Evolutionary conservation across 2,888 invertebrate genomes (phyloP).

Genomic region (Sinelater perroti): DNA sequence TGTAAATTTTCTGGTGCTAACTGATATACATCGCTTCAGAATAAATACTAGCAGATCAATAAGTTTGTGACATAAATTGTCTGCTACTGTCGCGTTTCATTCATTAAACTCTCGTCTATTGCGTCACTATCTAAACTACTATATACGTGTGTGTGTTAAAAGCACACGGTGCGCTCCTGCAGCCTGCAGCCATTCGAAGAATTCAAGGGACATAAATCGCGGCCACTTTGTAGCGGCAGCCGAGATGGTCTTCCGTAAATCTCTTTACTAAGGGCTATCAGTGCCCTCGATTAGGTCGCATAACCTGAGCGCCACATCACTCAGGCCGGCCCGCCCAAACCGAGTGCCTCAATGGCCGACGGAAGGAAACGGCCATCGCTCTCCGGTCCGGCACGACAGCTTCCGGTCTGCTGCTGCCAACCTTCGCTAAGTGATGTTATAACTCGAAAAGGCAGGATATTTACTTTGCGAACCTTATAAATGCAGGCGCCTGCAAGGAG

Average conservation of each 20-base stretch:
- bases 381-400: conserved; percentile 49
- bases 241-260: conserved; percentile 21
- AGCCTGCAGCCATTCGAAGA: no score
- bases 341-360: conserved; percentile 47
- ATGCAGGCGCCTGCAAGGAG: neutral
- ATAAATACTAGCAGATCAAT: no score
- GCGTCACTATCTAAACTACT: no score
- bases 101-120: no score
- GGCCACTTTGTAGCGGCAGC: conserved; percentile 9
- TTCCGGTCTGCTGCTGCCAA: conserved; percentile 46
- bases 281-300: conserved; percentile 30
- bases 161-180: no score
- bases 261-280: conserved; percentile 16
- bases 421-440: conserved; percentile 50
- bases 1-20: no score
- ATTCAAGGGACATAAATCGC: neutral
- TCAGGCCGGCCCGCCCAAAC: conserved; percentile 25
- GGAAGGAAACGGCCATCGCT: conserved; percentile 53
- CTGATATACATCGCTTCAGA: no score
- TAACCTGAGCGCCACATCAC: conserved; percentile 35
- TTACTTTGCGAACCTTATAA: conserved; percentile 25
- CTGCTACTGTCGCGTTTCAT: no score
- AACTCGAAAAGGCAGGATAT: conserved; percentile 42
- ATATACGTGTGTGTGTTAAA: no score
- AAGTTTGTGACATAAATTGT: no score